A percentile compares a stretch with the other conserved stretches of the same genome.
These are phyloP conservation scores for Trinorchestia longiramus DNA, from an alignment of 1,140 invertebrate species.

Conservation along the genomic window DNA sequence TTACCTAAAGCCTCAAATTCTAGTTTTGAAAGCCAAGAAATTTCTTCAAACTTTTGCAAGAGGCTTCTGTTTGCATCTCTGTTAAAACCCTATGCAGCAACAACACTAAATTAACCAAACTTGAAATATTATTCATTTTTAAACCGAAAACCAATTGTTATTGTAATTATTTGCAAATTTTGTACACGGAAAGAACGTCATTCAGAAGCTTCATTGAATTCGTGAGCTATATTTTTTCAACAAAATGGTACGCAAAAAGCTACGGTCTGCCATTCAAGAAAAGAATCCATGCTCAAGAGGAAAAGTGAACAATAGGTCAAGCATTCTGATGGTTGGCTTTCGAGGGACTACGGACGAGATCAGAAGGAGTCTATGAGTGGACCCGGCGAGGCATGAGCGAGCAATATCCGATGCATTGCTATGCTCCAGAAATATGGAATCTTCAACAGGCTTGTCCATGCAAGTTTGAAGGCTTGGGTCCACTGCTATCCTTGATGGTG, in stretches of 20 bases:
- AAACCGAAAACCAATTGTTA: background rate
- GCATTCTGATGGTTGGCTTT: background rate
- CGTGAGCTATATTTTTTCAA: background rate
- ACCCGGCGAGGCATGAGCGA: background rate
- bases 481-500: background rate
- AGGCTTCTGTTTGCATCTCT: background rate
- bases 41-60: background rate
- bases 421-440: background rate
- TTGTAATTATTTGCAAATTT: background rate
- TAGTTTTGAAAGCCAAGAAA: background rate
- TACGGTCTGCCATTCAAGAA: background rate
- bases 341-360: background rate
- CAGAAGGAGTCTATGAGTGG: background rate
- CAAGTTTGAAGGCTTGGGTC: background rate
- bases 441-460: background rate
- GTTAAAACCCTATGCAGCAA: background rate
- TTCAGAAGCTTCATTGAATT: background rate
- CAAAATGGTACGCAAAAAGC: background rate
- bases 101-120: background rate
- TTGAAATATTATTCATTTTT: background rate
- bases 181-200: background rate
- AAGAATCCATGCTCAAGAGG: background rate
- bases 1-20: background rate
- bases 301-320: background rate
- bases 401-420: slow-evolving; percentile 15